Evolutionary conservation across 2,797 vertebrate genomes (phyloP).

Genomic region (Emydoidea blandingii): DNA sequence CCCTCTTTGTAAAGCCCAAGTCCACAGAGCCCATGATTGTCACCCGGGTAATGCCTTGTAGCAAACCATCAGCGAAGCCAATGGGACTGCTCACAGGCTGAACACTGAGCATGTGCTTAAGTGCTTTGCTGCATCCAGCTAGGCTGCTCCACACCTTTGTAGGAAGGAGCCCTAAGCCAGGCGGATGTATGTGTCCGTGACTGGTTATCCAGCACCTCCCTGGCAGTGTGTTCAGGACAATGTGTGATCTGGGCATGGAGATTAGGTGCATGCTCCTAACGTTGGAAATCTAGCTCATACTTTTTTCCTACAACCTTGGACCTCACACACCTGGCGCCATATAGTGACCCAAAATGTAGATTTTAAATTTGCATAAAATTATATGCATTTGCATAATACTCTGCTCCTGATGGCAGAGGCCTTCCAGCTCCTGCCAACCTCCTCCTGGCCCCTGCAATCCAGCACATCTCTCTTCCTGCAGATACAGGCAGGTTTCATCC

Average conservation of each 20-base stretch:
- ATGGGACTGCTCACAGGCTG: rapidly evolving
- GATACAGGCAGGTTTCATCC: neutral
- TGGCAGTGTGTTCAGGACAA: neutral
- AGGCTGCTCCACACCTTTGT: neutral
- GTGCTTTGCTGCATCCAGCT: rapidly evolving
- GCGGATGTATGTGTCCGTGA: rapidly evolving
- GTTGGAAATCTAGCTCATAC: neutral
- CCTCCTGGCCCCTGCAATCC: neutral
- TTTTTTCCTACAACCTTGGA: rapidly evolving
- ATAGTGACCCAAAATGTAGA: neutral
- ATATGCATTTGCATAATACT: rapidly evolving
- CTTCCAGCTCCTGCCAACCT: rapidly evolving
- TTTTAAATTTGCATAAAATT: neutral
- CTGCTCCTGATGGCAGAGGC: rapidly evolving
- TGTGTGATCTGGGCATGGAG: rapidly evolving
- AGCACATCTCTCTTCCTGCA: neutral
- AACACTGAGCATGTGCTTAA: rapidly evolving
- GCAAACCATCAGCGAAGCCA: neutral
- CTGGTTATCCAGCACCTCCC: neutral
- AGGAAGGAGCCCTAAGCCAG: rapidly evolving
- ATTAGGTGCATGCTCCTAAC: neutral
- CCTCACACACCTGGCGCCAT: rapidly evolving
- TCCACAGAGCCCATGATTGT: rapidly evolving
- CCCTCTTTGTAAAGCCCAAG: rapidly evolving
- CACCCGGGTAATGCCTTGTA: rapidly evolving